phyloP scores from a whole-genome alignment of 2,888 invertebrate species.

The Drosophila siamana region DNA sequence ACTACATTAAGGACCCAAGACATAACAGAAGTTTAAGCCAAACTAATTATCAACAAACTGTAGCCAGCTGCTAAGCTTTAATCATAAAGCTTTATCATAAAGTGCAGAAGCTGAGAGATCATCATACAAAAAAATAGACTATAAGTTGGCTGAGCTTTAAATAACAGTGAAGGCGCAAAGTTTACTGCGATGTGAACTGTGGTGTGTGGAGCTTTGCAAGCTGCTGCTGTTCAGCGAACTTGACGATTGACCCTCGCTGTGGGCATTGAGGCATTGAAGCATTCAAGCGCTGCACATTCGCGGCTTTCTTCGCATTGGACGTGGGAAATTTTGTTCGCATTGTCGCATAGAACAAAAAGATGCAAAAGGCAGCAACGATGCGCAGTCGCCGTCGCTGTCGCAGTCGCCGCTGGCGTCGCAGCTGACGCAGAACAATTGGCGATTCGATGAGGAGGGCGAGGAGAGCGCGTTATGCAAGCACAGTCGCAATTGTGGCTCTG shows the following conservation, averaged over 20 bases:
- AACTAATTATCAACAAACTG: too few species aligned
- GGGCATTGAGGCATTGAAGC: conserved; percentile 28
- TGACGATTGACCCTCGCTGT: conserved; percentile 33
- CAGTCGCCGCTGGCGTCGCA: conserved; percentile 26
- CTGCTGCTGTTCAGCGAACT: neutral
- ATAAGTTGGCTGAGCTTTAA: too few species aligned
- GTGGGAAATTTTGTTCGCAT: conserved; percentile 65
- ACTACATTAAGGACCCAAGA: too few species aligned
- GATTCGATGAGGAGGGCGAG: conserved; percentile 39
- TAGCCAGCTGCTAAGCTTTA: too few species aligned
- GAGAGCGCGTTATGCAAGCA: conserved; percentile 56
- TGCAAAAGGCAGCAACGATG: conserved; percentile 17
- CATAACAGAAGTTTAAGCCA: too few species aligned
- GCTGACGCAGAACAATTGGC: conserved; percentile 17
- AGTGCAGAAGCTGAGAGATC: too few species aligned
- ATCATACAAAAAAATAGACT: too few species aligned
- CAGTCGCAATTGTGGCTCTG: conserved; percentile 28
- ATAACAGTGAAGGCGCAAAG: too few species aligned
- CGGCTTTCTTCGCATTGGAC: conserved; percentile 46
- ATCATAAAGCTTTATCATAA: too few species aligned
- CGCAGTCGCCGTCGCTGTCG: conserved; percentile 14
- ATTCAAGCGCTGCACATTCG: conserved; percentile 6
- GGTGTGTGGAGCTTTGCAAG: neutral
- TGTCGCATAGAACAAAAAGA: conserved; percentile 71
- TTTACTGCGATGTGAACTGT: too few species aligned